Percentiles rank a stretch among this genome's conserved stretches.
Conservation (phyloP, 2,113 vertebrate species). For the Phalacrocorax carbo region DNA sequence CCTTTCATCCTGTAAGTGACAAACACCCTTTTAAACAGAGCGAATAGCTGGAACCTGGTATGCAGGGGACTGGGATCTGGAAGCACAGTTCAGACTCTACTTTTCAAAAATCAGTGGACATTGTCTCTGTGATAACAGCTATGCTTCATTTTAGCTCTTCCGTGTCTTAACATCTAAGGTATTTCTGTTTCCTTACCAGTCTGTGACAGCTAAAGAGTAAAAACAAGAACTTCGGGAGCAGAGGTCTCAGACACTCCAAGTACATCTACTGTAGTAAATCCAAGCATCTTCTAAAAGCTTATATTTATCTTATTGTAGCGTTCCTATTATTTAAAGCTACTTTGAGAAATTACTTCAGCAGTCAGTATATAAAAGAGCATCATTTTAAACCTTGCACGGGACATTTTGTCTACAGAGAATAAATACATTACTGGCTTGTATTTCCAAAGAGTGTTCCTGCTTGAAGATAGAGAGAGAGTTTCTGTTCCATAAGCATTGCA, state of each 20-base stretch:
- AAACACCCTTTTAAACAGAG: neutral
- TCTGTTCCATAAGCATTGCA: neutral
- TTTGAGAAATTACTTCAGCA: constrained; percentile 30
- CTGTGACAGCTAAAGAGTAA: neutral
- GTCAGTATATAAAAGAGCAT: neutral
- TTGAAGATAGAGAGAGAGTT: neutral
- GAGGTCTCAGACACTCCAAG: neutral
- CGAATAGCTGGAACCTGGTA: neutral
- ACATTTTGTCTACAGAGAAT: neutral
- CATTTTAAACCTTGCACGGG: neutral
- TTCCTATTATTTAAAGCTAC: constrained; percentile 25
- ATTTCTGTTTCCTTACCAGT: neutral
- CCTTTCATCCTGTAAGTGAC: neutral
- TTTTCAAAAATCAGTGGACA: neutral
- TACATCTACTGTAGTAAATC: neutral
- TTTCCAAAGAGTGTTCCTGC: neutral
- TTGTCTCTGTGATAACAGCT: neutral
- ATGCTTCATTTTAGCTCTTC: neutral
- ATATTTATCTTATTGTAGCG: neutral
- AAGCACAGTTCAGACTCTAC: neutral
- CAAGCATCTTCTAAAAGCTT: neutral
- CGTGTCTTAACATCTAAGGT: neutral
- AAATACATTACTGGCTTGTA: neutral
- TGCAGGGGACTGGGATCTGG: neutral
- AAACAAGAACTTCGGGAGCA: neutral